Conservation (phyloP, 1,140 invertebrate genomes). For the Amyelois transitella region DNA sequence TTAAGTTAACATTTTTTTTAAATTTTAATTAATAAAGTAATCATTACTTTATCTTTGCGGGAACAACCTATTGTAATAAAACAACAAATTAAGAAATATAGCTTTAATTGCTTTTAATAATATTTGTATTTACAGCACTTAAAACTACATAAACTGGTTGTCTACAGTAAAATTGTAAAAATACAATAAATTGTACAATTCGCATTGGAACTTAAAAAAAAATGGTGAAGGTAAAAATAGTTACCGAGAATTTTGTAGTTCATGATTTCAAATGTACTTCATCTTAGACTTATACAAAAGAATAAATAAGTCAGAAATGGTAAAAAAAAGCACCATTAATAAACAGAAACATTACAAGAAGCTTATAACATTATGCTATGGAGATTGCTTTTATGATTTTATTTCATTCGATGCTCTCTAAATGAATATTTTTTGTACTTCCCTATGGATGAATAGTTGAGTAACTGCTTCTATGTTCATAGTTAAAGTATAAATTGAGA, state of each 20-base stretch:
- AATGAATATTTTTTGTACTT: no score
- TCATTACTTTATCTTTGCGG: neutral
- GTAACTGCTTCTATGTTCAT: no score
- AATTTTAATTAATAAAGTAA: no score
- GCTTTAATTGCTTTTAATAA: constrained; percentile 68
- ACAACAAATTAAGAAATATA: constrained; percentile 45
- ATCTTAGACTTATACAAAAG: neutral
- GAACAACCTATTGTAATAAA: constrained; percentile 1
- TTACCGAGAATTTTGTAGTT: neutral
- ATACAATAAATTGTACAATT: constrained; percentile 44
- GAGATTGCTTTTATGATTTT: neutral
- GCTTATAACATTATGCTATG: neutral
- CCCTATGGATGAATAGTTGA: no score
- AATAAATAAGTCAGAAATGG: neutral
- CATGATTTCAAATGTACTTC: neutral
- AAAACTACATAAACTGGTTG: constrained; percentile 59
- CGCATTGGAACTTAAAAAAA: neutral
- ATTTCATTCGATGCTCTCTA: neutral
- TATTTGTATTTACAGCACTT: constrained; percentile 64
- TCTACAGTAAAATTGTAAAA: constrained; percentile 69
- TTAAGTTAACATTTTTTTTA: no score
- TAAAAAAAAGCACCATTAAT: neutral
- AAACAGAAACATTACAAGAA: neutral
- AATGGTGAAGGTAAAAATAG: neutral
- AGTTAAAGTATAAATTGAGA: no score